A percentile compares a stretch with the other conserved stretches of the same genome.
Conservation (phyloP, 2,113 vertebrate genomes). For the Callocephalon fimbriatum region DNA sequence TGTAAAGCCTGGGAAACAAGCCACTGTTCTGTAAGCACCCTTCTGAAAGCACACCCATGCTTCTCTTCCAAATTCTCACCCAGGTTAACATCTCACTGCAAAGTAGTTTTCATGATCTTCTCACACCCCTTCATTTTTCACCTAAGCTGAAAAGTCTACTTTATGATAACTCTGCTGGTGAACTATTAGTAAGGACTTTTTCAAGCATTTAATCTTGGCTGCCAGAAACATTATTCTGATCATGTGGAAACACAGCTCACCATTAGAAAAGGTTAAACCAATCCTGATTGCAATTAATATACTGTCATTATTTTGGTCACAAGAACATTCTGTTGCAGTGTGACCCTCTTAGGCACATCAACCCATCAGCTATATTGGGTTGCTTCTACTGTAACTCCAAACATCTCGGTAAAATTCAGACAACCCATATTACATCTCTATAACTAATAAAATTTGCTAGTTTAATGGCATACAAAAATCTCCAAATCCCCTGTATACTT, state of each 20-base stretch:
- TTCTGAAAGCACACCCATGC: fast-evolving
- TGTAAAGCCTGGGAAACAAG: neutral
- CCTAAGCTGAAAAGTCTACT: neutral
- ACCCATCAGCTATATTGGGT: neutral
- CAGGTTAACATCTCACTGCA: neutral
- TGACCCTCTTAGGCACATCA: neutral
- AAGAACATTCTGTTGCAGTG: neutral
- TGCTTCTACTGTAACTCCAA: neutral
- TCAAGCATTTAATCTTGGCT: neutral
- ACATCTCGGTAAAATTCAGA: neutral
- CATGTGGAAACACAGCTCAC: neutral
- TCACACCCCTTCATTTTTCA: neutral
- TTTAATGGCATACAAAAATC: neutral
- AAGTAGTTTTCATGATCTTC: neutral
- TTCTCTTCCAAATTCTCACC: neutral
- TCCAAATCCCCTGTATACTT: neutral
- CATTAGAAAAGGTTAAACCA: neutral
- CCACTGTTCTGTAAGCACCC: neutral
- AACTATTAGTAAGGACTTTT: neutral
- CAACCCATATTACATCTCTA: neutral
- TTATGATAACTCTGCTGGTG: neutral
- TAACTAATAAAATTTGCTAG: neutral
- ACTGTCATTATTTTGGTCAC: neutral
- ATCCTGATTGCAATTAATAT: neutral
- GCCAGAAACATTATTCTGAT: neutral